These are phyloP conservation scores for Gryllus bimaculatus DNA, from an alignment of 1,140 invertebrate genomes.

Conservation along the genomic window DNA sequence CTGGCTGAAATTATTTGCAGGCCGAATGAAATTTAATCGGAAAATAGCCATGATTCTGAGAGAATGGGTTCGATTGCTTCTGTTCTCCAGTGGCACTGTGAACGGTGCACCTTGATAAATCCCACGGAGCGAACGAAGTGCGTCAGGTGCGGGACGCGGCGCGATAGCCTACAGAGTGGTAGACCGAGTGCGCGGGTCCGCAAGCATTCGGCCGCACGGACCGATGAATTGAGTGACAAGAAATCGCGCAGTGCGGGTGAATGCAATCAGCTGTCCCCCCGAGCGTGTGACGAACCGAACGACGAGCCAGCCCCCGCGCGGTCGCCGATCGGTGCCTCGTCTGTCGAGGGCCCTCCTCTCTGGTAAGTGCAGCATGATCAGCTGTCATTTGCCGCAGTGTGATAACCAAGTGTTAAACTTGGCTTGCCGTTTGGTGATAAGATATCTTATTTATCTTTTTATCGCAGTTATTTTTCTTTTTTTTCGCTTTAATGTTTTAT, in stretches of 20 bases:
- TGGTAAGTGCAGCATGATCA: conserved; percentile 3
- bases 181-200: background rate
- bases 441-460: too few species aligned
- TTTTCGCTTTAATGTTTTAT: too few species aligned
- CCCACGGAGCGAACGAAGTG: conserved; percentile 69
- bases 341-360: background rate
- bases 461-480: too few species aligned
- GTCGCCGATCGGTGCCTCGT: background rate
- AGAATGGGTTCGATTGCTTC: conserved; percentile 80
- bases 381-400: background rate
- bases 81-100: conserved; percentile 81
- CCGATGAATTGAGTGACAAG: background rate
- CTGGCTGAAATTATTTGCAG: conserved; percentile 42
- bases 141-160: conserved; percentile 56
- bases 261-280: background rate
- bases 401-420: background rate
- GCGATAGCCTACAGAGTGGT: conserved; percentile 10
- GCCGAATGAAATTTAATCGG: conserved; percentile 39
- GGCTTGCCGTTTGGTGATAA: too few species aligned
- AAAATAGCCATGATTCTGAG: conserved; percentile 41
- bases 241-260: background rate
- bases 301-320: background rate
- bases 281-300: background rate
- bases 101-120: conserved; percentile 74
- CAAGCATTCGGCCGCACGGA: background rate